Conservation (phyloP, 1,140 invertebrate genomes). For the Monochamus saltuarius region DNA sequence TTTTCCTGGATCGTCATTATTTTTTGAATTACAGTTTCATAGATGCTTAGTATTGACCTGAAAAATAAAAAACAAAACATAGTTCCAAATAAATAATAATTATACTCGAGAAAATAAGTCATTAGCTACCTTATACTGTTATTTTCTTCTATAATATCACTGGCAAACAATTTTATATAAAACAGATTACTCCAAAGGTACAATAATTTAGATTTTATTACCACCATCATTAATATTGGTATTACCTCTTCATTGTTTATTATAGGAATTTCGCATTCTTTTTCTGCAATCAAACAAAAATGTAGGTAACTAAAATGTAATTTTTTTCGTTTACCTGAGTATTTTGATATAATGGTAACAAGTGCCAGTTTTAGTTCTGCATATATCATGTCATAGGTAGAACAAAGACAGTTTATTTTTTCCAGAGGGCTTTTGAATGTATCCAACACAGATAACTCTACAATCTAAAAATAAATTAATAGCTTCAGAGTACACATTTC, state of each 20-base stretch:
- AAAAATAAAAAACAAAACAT: slow-evolving; percentile 11
- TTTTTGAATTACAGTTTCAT: slow-evolving; percentile 22
- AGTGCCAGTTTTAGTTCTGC: slow-evolving; percentile 46
- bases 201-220: slow-evolving; percentile 40
- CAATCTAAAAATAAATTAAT: slow-evolving; percentile 38
- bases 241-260: slow-evolving; percentile 42
- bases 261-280: slow-evolving; percentile 40
- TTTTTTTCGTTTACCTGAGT: slow-evolving; percentile 31
- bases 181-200: slow-evolving; percentile 41
- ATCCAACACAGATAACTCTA: slow-evolving; percentile 45
- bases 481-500: too few species aligned
- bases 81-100: neutral
- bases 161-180: slow-evolving; percentile 39
- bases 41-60: slow-evolving; percentile 23
- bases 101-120: too few species aligned
- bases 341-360: slow-evolving; percentile 38
- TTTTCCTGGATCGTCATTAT: slow-evolving; percentile 7
- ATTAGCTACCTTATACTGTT: slow-evolving; percentile 22
- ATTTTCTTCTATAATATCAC: slow-evolving; percentile 26
- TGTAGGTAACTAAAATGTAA: slow-evolving; percentile 13
- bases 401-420: slow-evolving; percentile 42
- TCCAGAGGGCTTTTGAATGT: slow-evolving; percentile 37
- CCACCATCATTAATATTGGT: slow-evolving; percentile 37
- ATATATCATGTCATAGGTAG: slow-evolving; percentile 44
- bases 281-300: slow-evolving; percentile 30